Evolutionary conservation across 2,113 vertebrate species (phyloP).

Genomic region (Odontesthes bonariensis): DNA sequence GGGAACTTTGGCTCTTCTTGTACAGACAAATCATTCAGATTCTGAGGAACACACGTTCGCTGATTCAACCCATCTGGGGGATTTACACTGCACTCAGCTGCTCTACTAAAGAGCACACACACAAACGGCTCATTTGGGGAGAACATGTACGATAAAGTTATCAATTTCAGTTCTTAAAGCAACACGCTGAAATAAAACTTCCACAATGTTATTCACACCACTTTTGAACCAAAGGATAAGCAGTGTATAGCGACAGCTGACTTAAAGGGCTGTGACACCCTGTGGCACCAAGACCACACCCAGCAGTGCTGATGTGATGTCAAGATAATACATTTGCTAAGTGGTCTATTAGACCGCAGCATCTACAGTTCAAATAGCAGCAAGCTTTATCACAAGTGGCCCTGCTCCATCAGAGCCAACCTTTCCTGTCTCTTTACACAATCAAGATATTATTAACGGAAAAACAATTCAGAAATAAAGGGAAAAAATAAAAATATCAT

Average conservation of each 20-base stretch:
- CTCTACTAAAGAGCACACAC: too few relatives aligned
- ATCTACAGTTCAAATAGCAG: slow-evolving; percentile 23
- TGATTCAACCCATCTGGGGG: too few relatives aligned
- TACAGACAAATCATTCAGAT: too few relatives aligned
- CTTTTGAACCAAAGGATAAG: slow-evolving; percentile 13
- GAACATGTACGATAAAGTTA: too few relatives aligned
- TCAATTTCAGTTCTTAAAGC: neutral
- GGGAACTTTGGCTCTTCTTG: too few relatives aligned
- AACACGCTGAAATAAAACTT: slow-evolving; percentile 31
- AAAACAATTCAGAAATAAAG: neutral
- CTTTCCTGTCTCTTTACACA: slow-evolving; percentile 23
- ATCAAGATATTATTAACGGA: slow-evolving; percentile 18
- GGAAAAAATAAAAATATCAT: neutral
- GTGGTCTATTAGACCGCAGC: slow-evolving; percentile 26
- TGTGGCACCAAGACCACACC: slow-evolving; percentile 35
- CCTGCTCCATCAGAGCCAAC: slow-evolving; percentile 18
- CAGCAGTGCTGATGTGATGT: slow-evolving; percentile 21
- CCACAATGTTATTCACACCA: neutral
- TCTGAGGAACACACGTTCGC: too few relatives aligned
- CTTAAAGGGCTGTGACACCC: slow-evolving; percentile 25
- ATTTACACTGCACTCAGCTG: too few relatives aligned
- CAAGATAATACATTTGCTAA: slow-evolving; percentile 39
- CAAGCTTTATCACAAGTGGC: slow-evolving; percentile 15
- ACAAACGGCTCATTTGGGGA: too few relatives aligned
- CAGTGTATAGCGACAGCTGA: slow-evolving; percentile 12